Evolutionary conservation across 2,888 invertebrate species (phyloP).

Genomic region (Melikaiella ostensackeni): DNA sequence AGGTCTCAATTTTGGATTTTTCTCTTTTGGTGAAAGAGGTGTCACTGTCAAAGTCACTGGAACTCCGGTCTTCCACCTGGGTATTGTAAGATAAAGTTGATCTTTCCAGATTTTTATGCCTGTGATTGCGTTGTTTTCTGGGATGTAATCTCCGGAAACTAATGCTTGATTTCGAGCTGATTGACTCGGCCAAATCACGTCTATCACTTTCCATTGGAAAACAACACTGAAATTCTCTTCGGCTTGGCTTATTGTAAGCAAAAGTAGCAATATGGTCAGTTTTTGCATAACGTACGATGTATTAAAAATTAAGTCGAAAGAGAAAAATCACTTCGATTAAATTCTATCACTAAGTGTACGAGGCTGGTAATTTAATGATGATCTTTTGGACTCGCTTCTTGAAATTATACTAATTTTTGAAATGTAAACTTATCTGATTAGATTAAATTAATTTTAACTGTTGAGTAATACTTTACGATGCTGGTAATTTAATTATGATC

Average conservation of each 20-base stretch:
- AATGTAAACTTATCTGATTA: not conserved
- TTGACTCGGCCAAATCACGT: conserved; percentile 83
- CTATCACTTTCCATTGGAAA: conserved; percentile 86
- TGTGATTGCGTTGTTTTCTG: conserved; percentile 84
- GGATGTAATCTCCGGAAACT: conserved; percentile 81
- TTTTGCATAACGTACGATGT: not conserved
- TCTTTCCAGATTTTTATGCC: conserved; percentile 84
- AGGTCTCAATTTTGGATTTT: conserved; percentile 80
- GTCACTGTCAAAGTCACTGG: conserved; percentile 84
- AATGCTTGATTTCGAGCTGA: conserved; percentile 79
- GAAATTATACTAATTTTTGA: not conserved
- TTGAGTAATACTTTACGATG: no score
- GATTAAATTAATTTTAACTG: not conserved
- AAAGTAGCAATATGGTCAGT: not conserved
- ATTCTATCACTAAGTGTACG: not conserved
- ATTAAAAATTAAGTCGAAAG: not conserved
- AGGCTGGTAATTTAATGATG: not conserved
- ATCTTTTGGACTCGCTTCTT: not conserved
- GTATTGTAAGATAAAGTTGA: conserved; percentile 84
- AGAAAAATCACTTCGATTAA: not conserved
- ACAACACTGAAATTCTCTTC: conserved; percentile 78
- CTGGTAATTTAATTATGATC: no score
- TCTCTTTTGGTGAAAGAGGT: conserved; percentile 71
- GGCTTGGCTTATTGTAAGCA: not conserved
- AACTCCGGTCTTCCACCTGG: conserved; percentile 84